phyloP scores from a whole-genome alignment of 2,888 invertebrate species.

The Cantharis flavilabris region DNA sequence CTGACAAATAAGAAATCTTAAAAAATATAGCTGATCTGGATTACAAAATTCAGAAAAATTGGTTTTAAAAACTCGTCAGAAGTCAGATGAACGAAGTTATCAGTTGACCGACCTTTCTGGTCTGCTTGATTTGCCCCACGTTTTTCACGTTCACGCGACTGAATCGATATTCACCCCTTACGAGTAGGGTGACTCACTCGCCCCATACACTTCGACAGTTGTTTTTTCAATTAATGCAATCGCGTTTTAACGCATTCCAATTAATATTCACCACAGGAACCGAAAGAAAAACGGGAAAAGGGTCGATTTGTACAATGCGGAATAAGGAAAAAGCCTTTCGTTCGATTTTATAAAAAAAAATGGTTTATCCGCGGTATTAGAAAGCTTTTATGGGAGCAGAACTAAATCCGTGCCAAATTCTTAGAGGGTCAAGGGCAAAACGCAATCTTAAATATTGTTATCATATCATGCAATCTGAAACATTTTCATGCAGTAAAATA shows the following conservation, averaged over 20 bases:
- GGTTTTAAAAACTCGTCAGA: not conserved
- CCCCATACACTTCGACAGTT: not conserved
- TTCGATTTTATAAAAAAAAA: not conserved
- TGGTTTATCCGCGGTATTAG: not conserved
- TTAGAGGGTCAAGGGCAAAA: not conserved
- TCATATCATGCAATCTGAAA: not conserved
- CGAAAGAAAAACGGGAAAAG: not conserved
- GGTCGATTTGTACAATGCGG: not conserved
- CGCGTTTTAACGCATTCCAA: not conserved
- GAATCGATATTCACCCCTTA: conserved; percentile 5
- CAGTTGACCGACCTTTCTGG: conserved; percentile 3
- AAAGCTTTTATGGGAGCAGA: not conserved
- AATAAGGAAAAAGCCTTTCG: not conserved
- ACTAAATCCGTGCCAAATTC: not conserved
- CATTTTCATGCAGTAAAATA: not conserved
- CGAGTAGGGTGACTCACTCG: conserved; percentile 8
- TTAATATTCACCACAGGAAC: not conserved
- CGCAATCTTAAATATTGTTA: not conserved
- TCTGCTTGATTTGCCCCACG: not conserved
- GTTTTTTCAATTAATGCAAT: conserved; percentile 4
- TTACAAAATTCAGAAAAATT: not conserved
- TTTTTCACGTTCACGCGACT: not conserved
- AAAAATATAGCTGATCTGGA: not conserved
- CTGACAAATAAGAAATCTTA: not conserved
- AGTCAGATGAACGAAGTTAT: not conserved